Conservation (phyloP, 2,113 vertebrate genomes). For the Edolisoma coerulescens region DNA sequence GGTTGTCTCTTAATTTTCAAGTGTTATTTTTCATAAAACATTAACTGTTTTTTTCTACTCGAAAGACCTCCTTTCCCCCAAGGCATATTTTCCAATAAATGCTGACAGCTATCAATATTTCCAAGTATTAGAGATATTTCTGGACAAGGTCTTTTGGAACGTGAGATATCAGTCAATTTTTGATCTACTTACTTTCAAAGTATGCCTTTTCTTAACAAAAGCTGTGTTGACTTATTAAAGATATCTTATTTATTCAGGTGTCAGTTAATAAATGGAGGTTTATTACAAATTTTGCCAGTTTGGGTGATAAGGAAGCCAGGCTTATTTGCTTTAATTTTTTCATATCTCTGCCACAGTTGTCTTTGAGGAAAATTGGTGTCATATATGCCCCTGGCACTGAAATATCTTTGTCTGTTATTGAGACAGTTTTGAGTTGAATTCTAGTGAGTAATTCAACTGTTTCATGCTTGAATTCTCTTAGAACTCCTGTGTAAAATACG, state of each 20-base stretch:
- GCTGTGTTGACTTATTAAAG: not conserved
- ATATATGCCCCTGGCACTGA: not conserved
- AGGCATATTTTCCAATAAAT: not conserved
- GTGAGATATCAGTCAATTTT: not conserved
- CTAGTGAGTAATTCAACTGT: constrained; percentile 10
- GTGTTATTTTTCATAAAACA: not conserved
- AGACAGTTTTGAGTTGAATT: constrained; percentile 21
- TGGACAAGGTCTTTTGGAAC: not conserved
- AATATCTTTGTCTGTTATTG: constrained; percentile 17
- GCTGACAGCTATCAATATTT: not conserved
- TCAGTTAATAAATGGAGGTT: not conserved
- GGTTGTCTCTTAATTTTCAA: not conserved
- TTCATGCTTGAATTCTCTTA: not conserved
- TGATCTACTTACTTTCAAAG: not conserved
- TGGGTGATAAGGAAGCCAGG: not conserved
- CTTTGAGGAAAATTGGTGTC: constrained; percentile 2
- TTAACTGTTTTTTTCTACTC: not conserved
- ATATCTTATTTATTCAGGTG: not conserved
- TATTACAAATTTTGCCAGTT: not conserved
- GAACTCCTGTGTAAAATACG: not conserved
- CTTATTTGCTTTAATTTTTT: constrained; percentile 2
- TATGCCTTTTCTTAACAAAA: not conserved
- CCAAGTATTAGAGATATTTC: not conserved
- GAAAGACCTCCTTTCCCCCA: not conserved
- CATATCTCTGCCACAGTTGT: not conserved